Base-by-base conservation (phyloP, 2,797 vertebrate genomes). In the Sebastes minor region DNA sequence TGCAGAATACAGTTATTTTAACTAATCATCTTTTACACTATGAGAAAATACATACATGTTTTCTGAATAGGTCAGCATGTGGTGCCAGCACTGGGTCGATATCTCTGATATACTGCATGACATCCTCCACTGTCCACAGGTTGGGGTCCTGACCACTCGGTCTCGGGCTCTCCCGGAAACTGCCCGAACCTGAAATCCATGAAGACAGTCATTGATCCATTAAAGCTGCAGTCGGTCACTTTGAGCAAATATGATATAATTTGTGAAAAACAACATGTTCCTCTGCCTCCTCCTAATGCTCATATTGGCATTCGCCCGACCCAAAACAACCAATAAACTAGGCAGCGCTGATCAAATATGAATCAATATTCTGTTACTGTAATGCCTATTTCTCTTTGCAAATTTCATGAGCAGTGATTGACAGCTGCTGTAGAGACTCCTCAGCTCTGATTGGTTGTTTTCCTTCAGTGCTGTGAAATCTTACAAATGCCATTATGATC, bases 61-160 rank as follows among this genome's bases (percentile, higher is more conserved):
- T 99, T n/a, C 97, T 96, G 81, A 99, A 99, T 74, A 99, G 98
- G 89, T 99, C 97, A 3, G 98, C 98, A 1, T 99, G 98, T 30
- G 97, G 97, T 35, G 98, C 98, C 46, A 99, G 95, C 86, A 98
- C 97, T 1, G 98, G 98, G 71, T 99, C 99, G 0, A 97, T 95
- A 46, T 99, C 97, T 23, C 96, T 95, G 87, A 99, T 97, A 89
- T 98, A 99, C 90, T 97, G 96, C 98, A 99, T 98, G 82, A 99
- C 99, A 3, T 99, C 97, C 89, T 99, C 97, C 16, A 99, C 97
- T 0, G 97, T 97, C 99, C 99, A 99, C 65, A 96, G 84, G 13
- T 97, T 97, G 49, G 98, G 97, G 88, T 99, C 97, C 9, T 95
- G 96, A 87, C 95, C 90, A 76, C 94, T 95, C 52, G 94, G 89